These are phyloP conservation scores for Porites australiensis DNA, from an alignment of 64 coral and sea anemone genomes.

Conservation along the genomic window DNA sequence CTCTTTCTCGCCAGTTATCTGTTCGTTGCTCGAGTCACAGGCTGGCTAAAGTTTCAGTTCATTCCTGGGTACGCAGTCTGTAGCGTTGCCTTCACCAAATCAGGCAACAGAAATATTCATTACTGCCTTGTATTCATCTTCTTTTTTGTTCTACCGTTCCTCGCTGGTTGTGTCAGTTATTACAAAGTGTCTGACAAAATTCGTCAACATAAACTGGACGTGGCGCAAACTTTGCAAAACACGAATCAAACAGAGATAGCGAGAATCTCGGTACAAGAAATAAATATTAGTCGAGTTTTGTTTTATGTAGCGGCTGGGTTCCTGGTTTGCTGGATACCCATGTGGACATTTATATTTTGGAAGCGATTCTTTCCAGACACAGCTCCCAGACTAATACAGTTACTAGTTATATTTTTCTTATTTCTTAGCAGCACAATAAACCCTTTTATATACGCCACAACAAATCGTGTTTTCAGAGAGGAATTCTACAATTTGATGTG, in stretches of 20 bases:
- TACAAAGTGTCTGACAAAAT: conserved; percentile 1
- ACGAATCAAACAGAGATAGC: not conserved
- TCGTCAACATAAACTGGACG: not conserved
- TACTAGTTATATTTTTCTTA: not conserved
- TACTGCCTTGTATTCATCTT: conserved; percentile 9
- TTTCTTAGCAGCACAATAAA: conserved; percentile 28
- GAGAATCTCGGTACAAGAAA: conserved; percentile 8
- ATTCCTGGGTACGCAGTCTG: conserved; percentile 22
- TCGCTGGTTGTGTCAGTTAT: conserved; percentile 1
- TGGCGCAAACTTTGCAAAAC: not conserved
- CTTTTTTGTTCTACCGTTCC: not conserved
- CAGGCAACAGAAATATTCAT: not conserved
- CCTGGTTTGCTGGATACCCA: conserved; percentile 5
- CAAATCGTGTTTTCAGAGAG: not conserved
- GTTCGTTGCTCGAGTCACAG: not conserved
- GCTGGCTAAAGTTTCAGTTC: not conserved
- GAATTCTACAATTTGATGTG: conserved; percentile 4
- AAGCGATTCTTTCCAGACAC: not conserved
- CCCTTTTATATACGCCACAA: conserved; percentile 13
- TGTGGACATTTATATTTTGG: conserved; percentile 8
- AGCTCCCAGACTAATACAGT: not conserved
- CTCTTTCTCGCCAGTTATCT: not conserved
- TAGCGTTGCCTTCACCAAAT: not conserved
- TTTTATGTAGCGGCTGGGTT: not conserved
- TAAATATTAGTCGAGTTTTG: not conserved